Conservation (phyloP, 1,140 invertebrate species). For the Polypedilum pembai region DNA sequence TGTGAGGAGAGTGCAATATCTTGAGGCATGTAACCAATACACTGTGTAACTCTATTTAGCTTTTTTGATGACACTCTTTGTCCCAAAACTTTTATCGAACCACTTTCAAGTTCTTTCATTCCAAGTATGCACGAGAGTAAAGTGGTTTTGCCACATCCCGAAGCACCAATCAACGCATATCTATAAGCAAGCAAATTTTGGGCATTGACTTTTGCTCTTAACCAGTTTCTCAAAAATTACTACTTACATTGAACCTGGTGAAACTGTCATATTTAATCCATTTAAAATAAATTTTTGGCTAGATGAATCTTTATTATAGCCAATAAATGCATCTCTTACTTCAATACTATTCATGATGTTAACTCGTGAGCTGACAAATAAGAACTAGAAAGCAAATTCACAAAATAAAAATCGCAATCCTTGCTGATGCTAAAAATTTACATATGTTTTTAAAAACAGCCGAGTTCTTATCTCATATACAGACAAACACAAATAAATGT, state of each 20-base stretch:
- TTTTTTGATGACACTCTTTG: constrained; percentile 56
- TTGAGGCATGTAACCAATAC: constrained; percentile 57
- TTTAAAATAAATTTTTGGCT: constrained; percentile 46
- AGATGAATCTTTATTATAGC: constrained; percentile 48
- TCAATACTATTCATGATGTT: constrained; percentile 44
- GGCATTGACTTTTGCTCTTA: not conserved
- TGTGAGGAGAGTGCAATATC: constrained; percentile 75
- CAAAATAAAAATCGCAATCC: no score
- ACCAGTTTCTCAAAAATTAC: not conserved
- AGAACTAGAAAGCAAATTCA: not conserved
- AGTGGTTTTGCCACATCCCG: constrained; percentile 79
- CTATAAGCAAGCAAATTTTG: constrained; percentile 45
- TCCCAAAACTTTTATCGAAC: constrained; percentile 71
- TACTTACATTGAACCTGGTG: constrained; percentile 52
- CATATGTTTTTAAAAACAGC: no score
- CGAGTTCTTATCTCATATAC: no score
- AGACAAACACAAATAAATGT: no score
- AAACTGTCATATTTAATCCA: constrained; percentile 51
- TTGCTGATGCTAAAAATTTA: no score
- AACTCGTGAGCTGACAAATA: not conserved
- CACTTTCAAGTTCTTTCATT: constrained; percentile 60
- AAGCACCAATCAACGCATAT: constrained; percentile 78
- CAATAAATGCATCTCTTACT: constrained; percentile 49
- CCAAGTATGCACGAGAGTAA: constrained; percentile 79
- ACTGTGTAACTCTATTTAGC: constrained; percentile 55